Base-by-base conservation (phyloP, 2,113 vertebrate species). In the Leptobrachium leishanense region DNA sequence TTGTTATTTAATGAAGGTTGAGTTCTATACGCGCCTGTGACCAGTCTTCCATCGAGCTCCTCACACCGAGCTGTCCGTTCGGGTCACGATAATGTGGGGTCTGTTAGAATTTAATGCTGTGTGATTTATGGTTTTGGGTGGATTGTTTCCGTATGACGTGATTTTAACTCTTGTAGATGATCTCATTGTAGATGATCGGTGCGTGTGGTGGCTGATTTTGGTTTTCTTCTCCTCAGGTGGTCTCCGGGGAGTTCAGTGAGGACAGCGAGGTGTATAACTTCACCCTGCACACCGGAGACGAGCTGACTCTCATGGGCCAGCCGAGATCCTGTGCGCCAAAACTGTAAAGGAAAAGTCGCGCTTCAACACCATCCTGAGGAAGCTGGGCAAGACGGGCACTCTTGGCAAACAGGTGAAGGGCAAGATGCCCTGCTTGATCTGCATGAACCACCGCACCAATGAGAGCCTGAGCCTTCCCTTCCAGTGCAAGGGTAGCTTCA, bases 191-290 rank as follows among this genome's bases (percentile, higher is more conserved):
- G 20, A 31, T 31, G 0, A 31, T 31, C 1, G 20, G 20, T 31
- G 20, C 1, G 20, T 31, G 20, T 31, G 20, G 20, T 31, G 20
- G 20, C 20, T 31, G 20, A 31, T 31, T 73, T 1, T 43, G 0
- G 50, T 75, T 3, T 84, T 74, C 3, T 84, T 57, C 10, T 63
- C 84, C 42, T 15, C 84, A 99, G 98, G 97, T 99, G 87, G 95
- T 98, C 77, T 99, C 98, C 0, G 97, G 97, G 2, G 97, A 98
- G 88, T 99, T 99, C 94, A 98, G 97, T 43, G 97, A 99, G 87
- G 98, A 99, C 92, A 98, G 97, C 50, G 97, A 99, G 87, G 93
- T 96, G n/a, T 98, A 99, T 89, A 99, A 97, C 90, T 99, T 99
- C 89, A 98, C 96, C 1, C 90, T 99, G 89, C 95, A 98, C 79